phyloP scores from a whole-genome alignment of 2,113 vertebrate genomes.

The Campylomormyrus tamandua region DNA sequence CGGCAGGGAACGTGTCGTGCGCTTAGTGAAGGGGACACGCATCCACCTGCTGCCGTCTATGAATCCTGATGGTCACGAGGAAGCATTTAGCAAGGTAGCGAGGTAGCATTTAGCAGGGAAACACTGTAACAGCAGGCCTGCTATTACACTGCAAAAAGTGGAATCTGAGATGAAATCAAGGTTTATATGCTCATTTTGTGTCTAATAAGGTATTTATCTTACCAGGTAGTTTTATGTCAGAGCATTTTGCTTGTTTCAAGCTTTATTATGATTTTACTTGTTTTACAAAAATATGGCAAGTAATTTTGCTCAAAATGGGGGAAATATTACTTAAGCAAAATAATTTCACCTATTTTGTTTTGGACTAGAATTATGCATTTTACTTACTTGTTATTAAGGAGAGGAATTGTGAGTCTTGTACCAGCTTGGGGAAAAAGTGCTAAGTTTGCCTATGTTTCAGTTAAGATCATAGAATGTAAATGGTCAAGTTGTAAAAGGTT shows the following conservation, averaged over 20 bases:
- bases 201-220: not conserved
- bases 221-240: not conserved
- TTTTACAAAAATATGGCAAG: not conserved
- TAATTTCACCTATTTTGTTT: not conserved
- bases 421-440: not conserved
- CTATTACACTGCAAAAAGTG: not conserved
- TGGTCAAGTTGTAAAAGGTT: not conserved
- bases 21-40: conserved; percentile 73
- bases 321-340: not conserved
- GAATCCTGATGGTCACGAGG: conserved; percentile 91
- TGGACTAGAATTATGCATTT: not conserved
- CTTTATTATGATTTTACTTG: not conserved
- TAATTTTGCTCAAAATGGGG: not conserved
- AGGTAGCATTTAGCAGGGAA: too few relatives aligned
- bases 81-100: conserved; percentile 72
- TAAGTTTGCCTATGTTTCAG: not conserved
- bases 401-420: not conserved
- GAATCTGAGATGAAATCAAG: not conserved
- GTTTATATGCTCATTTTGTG: not conserved
- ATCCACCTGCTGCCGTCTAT: conserved; percentile 91
- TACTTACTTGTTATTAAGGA: not conserved
- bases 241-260: not conserved
- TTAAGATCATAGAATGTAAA: not conserved
- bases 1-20: conserved; percentile 70
- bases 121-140: not conserved